A percentile compares a stretch with the other conserved stretches of the same genome.
phyloP scores from a whole-genome alignment of 2,797 vertebrate genomes.

The Buphagus erythrorhynchus region DNA sequence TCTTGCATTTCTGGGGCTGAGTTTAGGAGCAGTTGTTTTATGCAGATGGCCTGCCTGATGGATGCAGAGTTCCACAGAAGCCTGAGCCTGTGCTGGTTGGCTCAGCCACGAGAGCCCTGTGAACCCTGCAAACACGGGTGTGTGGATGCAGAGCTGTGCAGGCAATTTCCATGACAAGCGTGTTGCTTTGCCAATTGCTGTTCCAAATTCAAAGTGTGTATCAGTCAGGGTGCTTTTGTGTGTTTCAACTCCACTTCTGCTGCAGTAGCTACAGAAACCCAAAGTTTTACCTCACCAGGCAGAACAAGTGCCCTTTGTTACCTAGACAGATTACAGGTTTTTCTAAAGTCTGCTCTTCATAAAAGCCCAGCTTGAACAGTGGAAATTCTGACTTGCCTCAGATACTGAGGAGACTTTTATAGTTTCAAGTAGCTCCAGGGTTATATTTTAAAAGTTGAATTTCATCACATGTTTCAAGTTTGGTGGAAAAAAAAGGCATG shows the following conservation, averaged over 20 bases:
- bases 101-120: background rate
- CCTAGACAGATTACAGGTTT: constrained; percentile 70
- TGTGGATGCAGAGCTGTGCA: background rate
- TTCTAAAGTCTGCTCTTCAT: constrained; percentile 75
- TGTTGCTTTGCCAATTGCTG: constrained; percentile 28
- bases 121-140: background rate
- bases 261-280: constrained; percentile 61
- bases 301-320: constrained; percentile 78
- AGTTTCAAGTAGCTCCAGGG: constrained; percentile 75
- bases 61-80: background rate
- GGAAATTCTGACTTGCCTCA: constrained; percentile 77
- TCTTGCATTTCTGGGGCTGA: background rate
- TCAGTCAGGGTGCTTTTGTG: constrained; percentile 56
- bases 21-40: background rate
- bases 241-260: constrained; percentile 59
- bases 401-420: constrained; percentile 74
- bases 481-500: constrained; percentile 20
- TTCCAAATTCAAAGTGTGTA: constrained; percentile 51
- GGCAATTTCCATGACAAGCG: background rate
- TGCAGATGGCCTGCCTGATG: background rate
- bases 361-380: constrained; percentile 75
- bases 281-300: constrained; percentile 64
- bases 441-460: constrained; percentile 77
- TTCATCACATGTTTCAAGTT: constrained; percentile 76
- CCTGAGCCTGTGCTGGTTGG: background rate